Evolutionary conservation across 1,140 invertebrate species (phyloP).

Genomic region (Zaprionus taronus): DNA sequence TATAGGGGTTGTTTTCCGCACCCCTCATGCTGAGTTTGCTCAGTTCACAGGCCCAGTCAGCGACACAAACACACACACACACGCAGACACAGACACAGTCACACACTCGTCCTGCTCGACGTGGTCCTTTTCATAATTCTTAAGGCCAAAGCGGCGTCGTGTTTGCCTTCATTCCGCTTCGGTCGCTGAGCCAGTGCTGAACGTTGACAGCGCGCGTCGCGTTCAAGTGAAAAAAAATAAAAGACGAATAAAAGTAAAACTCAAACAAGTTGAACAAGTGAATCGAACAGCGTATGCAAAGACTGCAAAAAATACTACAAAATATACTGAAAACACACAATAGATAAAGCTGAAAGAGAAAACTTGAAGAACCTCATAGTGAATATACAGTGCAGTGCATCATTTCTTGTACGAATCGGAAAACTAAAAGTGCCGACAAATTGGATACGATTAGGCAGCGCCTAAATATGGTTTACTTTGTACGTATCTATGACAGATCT

Average conservation of each 20-base stretch:
- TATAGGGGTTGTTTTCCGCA: conserved; percentile 65
- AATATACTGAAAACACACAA: background rate
- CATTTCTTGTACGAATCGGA: conserved; percentile 5
- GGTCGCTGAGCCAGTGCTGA: conserved; percentile 77
- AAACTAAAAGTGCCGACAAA: conserved; percentile 48
- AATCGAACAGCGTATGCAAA: background rate
- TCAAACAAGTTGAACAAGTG: conserved; percentile 44
- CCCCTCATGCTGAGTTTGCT: conserved; percentile 57
- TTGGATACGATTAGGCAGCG: conserved; percentile 74
- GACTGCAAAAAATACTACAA: background rate
- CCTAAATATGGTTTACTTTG: conserved; percentile 84
- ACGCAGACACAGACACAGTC: background rate
- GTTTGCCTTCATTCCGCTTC: conserved; percentile 79
- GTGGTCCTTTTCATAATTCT: conserved; percentile 78
- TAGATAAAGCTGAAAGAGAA: background rate
- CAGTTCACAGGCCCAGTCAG: conserved; percentile 52
- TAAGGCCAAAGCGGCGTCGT: conserved; percentile 60
- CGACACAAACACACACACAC: conserved; percentile 16
- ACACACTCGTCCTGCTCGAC: conserved; percentile 20
- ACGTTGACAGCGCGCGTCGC: conserved; percentile 52
- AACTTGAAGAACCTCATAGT: background rate
- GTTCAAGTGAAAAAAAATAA: conserved; percentile 8
- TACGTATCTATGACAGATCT: conserved; percentile 63
- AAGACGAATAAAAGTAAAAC: background rate
- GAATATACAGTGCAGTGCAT: conserved; percentile 17